phyloP scores from a whole-genome alignment of 2,797 vertebrate genomes.

The Chiroxiphia lanceolata region DNA sequence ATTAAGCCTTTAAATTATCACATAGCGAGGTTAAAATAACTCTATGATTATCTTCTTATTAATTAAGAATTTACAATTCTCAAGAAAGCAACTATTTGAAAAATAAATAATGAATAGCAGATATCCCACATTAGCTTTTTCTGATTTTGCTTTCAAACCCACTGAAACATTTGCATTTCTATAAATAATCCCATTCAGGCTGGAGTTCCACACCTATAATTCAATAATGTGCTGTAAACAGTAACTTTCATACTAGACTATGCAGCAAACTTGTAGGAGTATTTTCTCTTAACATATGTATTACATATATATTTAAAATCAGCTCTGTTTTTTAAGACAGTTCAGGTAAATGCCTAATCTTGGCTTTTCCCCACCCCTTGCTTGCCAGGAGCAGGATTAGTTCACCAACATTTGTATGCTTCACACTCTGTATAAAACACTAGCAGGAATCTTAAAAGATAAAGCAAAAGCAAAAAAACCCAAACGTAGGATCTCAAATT shows the following conservation, averaged over 20 bases:
- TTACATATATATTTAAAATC: background rate
- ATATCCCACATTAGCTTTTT: background rate
- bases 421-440: background rate
- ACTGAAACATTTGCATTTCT: background rate
- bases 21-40: background rate
- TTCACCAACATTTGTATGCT: background rate
- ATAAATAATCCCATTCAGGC: background rate
- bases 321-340: background rate
- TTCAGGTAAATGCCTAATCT: background rate
- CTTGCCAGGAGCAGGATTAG: background rate
- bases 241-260: background rate
- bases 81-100: background rate
- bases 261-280: background rate
- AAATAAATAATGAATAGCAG: background rate
- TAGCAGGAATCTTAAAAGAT: background rate
- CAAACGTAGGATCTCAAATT: background rate
- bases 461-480: background rate
- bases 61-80: background rate
- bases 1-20: background rate
- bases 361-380: background rate
- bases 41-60: background rate
- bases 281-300: background rate
- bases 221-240: constrained; percentile 11
- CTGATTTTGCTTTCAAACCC: background rate
- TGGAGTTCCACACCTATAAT: background rate